Conservation (phyloP, 2,113 vertebrate genomes). For the Paracanthobrama guichenoti region DNA sequence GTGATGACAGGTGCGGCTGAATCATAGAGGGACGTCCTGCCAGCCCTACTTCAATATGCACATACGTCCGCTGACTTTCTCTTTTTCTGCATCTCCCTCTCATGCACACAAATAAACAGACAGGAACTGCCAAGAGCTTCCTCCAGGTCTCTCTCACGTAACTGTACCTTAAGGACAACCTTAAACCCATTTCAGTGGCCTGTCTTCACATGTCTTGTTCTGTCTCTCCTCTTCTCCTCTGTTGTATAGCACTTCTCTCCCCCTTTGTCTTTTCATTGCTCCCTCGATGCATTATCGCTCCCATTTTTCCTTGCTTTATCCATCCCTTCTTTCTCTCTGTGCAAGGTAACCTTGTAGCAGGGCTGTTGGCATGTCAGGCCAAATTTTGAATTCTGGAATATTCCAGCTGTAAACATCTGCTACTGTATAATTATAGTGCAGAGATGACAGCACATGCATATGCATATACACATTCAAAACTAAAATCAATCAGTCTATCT, state of each 20-base stretch:
- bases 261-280: slow-evolving; percentile 36
- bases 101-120: slow-evolving; percentile 34
- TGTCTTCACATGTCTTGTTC: background rate
- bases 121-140: slow-evolving; percentile 31
- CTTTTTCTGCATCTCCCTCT: slow-evolving; percentile 42
- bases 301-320: slow-evolving; percentile 40
- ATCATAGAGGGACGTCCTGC: slow-evolving; percentile 53
- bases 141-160: slow-evolving; percentile 6
- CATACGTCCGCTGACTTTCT: slow-evolving; percentile 18
- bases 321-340: slow-evolving; percentile 58
- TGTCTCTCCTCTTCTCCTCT: slow-evolving; percentile 9
- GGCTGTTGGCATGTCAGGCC: slow-evolving; percentile 38
- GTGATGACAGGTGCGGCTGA: slow-evolving; percentile 54
- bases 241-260: slow-evolving; percentile 28
- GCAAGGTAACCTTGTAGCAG: slow-evolving; percentile 53
- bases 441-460: slow-evolving; percentile 12
- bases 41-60: slow-evolving; percentile 31
- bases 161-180: slow-evolving; percentile 37
- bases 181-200: slow-evolving; percentile 11
- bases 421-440: slow-evolving; percentile 30
- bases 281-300: slow-evolving; percentile 42
- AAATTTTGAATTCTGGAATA: slow-evolving; percentile 51
- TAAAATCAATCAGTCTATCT: too few species aligned
- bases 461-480: too few species aligned
- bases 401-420: slow-evolving; percentile 54